phyloP scores from a whole-genome alignment of 2,797 vertebrate species.

The Centropyge bicolor region DNA sequence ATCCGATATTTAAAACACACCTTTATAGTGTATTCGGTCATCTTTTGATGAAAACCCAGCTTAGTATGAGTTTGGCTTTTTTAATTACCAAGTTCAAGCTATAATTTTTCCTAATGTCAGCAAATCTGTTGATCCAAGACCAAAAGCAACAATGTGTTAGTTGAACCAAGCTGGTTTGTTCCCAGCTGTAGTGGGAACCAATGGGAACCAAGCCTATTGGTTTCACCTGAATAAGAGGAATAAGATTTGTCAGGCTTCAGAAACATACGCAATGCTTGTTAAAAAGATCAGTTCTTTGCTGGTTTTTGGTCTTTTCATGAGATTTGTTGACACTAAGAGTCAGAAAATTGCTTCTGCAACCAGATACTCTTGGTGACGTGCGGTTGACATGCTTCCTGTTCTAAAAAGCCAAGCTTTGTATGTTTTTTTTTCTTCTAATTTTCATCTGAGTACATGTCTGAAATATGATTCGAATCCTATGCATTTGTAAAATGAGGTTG shows the following conservation, averaged over 20 bases:
- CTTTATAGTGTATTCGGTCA: neutral
- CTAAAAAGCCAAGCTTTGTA: neutral
- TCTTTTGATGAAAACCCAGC: neutral
- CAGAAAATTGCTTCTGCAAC: slow-evolving; percentile 3
- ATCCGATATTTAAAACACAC: slow-evolving; percentile 14
- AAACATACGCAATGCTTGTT: neutral
- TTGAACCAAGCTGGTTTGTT: neutral
- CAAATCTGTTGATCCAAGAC: slow-evolving; percentile 32
- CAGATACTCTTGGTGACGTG: neutral
- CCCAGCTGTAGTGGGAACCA: too few species aligned
- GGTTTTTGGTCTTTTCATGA: slow-evolving; percentile 29
- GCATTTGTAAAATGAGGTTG: neutral
- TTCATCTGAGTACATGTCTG: neutral
- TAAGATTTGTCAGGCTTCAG: neutral
- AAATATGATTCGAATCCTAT: slow-evolving; percentile 3
- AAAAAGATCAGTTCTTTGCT: neutral
- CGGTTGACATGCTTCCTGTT: neutral
- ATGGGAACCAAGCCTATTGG: neutral
- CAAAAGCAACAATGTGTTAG: slow-evolving; percentile 14
- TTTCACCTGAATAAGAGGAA: neutral
- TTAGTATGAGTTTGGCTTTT: slow-evolving; percentile 8
- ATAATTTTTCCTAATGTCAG: slow-evolving; percentile 11
- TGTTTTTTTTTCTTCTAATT: neutral
- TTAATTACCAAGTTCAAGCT: too few species aligned
- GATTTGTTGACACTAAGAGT: slow-evolving; percentile 24